Base-by-base conservation (phyloP, 2,113 vertebrate species). In the Pedionomus torquatus region DNA sequence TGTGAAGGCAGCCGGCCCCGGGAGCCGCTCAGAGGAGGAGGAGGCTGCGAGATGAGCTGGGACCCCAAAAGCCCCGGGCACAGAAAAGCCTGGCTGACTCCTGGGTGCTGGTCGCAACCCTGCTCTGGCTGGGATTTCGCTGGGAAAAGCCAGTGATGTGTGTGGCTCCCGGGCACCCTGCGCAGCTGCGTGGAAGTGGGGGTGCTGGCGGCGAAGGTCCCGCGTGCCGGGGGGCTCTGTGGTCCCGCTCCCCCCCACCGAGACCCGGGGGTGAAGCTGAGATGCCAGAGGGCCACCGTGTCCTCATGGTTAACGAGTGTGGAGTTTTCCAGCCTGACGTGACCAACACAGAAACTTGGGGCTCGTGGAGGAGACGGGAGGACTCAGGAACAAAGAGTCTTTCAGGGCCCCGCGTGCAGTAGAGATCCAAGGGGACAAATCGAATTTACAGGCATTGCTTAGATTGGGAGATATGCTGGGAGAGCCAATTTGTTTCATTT, bases 401-500 rank as follows among this genome's bases (percentile, higher is more conserved):
- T 95, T 94, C 60, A 93, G 76, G 80, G 17, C 86, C 83, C 86
- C 75, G 76, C 52, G 60, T 7, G 48, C 79, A 30, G 68, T 20
- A 13, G 63, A n/a, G 91, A 77, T 81, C 79, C 79, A 65, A 88
- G 65, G 92, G 89, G 93, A 94, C 80, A 91, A 96, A 95, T 91
- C 57, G 16, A 46, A 88, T 95, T 94, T 84, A 82, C 91, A 94
- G 89, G 60, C 83, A 26, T 52, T 49, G 72, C 72, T 77, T 28
- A 95, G 72, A 89, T 51, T 58, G 83, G 90, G 55, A 95, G 91
- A 84, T 89, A 84, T 4, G 82, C 69, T 81, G n/a, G 33, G 77
- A 90, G 81, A 92, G 89, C 80, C 17, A 92, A 94, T 95, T 95
- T 95, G 93, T 96, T 95, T 86, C 55, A 9, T 95, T 94, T 96